phyloP scores from a whole-genome alignment of 92 coral and sea anemone genomes.

The Plumapathes pennacea region DNA sequence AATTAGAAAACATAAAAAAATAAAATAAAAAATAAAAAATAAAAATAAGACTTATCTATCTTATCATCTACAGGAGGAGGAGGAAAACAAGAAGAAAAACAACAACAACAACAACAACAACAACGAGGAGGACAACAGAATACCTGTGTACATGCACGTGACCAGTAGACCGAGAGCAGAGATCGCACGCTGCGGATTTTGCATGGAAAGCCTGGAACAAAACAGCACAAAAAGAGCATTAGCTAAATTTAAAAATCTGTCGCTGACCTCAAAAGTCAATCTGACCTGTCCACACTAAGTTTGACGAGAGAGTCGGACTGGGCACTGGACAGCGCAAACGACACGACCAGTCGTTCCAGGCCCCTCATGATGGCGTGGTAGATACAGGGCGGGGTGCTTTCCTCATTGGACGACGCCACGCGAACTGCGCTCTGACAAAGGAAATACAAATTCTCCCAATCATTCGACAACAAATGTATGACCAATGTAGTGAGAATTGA shows the following conservation, averaged over 20 bases:
- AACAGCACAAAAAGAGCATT: not conserved
- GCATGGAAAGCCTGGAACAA: conserved; percentile 78
- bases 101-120: no score
- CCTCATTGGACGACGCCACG: conserved; percentile 90
- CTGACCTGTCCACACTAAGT: conserved; percentile 95
- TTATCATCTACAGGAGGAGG: no score
- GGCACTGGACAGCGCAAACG: conserved; percentile 87
- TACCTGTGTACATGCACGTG: conserved; percentile 98
- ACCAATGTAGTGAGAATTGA: no score
- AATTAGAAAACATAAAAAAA: no score
- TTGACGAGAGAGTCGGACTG: conserved; percentile 91
- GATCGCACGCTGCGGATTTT: conserved; percentile 92
- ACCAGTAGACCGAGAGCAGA: conserved; percentile 86
- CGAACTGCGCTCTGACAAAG: conserved; percentile 77
- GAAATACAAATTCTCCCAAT: not conserved
- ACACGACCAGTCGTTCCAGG: conserved; percentile 95
- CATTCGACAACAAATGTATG: no score
- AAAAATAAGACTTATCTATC: no score
- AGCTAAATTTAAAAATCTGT: not conserved
- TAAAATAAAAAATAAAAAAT: no score
- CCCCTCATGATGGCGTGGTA: conserved; percentile 95
- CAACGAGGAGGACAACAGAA: not conserved
- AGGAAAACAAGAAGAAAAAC: no score
- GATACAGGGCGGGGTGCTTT: conserved; percentile 85
- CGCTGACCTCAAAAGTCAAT: not conserved